Base-by-base conservation (phyloP, 2,888 invertebrate genomes). In the Meloe dianella region DNA sequence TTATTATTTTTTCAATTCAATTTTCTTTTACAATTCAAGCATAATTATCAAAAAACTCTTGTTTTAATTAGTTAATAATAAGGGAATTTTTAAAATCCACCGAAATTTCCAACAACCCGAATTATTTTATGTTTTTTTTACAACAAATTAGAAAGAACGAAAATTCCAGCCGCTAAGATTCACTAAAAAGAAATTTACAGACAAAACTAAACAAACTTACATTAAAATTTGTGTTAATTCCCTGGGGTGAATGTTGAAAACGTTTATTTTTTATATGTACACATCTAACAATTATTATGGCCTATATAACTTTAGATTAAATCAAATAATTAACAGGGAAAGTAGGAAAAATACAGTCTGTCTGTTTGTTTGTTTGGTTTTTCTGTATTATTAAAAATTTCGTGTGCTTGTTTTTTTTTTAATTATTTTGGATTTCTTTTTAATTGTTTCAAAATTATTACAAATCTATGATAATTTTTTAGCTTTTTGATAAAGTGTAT, bases 401-500 rank as follows among this genome's bases (percentile, higher is more conserved):
- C 24, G 54, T 54, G n/a, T n/a, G n/a, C n/a, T n/a, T n/a, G n/a
- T n/a, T n/a, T n/a, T n/a, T n/a, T 22, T 54, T 22, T 10, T 22
- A 14, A 77, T 71, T 66, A 57, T 70, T 72, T 63, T 60, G 63
- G 68, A 68, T 68, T 67, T 69, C 63, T 10, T 67, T 61, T 32
- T 32, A 10, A 62, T 65, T 65, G 66, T 69, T 69, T 64, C 65
- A 69, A 63, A 65, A 69, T n/a, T n/a, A n/a, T n/a, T n/a, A n/a
- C n/a, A n/a, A 73, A 71, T 81, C 87, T 92, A 97, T 86, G 96
- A 96, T 74, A 99, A 89, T 86, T 98, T 98, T 88, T 98, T 98
- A 74, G 98, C 98, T 87, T 98, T 98, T 88, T 97, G 96, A 87
- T 98, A 99, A 77, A 99, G 90, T 62, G 98, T 96, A 85, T 99